Base-by-base conservation (phyloP, 2,797 vertebrate species). In the Peromyscus aztecus region DNA sequence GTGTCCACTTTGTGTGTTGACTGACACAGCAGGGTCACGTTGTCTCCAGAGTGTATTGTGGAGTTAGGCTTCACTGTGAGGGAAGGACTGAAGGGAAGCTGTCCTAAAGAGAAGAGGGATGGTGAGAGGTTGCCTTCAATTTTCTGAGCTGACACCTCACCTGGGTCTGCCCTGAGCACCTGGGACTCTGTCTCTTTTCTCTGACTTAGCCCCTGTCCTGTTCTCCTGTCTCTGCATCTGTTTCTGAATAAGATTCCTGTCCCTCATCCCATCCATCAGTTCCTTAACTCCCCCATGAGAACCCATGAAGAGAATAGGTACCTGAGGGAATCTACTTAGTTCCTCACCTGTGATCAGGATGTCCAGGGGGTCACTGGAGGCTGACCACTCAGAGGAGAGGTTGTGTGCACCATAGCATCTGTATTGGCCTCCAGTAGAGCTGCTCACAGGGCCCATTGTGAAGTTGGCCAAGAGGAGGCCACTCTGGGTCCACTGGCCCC, bases 281-380 rank as follows among this genome's bases (percentile, higher is more conserved):
- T 24, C 3, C 13, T 10, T 3, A 21, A 2, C 12, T 12, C 8
- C 17, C 7, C 46, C 13, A 8, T 5, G 11, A 67, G 81, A n/a
- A 0, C 3, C 9, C 4, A 23, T 17, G n/a, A 1, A 55, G 13
- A 37, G 1, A 4, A 6, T 52, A 46, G 21, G 13, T 4, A 6
- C 3, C 55, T 10, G 31, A 27, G 2, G 37, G 23, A 9, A 4
- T 43, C 24, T 59, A 0, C 29, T 14, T 1, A 43, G 16, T 11
- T 12, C 4, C 85, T 77, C 46, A 97, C 95, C 88, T 86, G 27
- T 55, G 81, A 97, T 6, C 52, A 94, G 27, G 57, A 97, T 67
- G 23, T 96, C 78, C 63, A 94, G n/a, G 19, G 71, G 1, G 14
- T 76, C 57, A 52, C 81, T 85, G 4, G 81, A 61, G 4, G 34